Evolutionary conservation across 2,888 invertebrate genomes (phyloP), one percentile per base, ranked within the genome.

Genomic region (Acholoe squamosa): DNA sequence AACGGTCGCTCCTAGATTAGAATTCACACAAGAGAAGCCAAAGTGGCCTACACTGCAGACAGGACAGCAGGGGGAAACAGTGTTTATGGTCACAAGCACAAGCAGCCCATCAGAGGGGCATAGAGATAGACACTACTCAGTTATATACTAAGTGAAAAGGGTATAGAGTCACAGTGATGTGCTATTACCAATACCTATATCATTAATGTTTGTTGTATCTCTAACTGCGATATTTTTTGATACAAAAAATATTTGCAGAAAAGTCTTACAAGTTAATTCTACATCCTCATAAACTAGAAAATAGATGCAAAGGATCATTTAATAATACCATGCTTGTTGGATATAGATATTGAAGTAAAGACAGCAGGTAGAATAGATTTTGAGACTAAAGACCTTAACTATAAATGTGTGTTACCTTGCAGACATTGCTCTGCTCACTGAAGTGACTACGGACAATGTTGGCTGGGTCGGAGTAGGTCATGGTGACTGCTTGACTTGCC

Each of bases 371-470:
- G 5, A 43, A 43, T 16, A 28, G 14, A 25, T 0, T 76, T 28
- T 10, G 3, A 25, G n/a, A 28, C 31, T 28, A 31, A 31, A 43
- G 16, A 76, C 16, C 0, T n/a, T n/a, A n/a, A n/a, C n/a, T n/a
- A n/a, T 31, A 77, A n/a, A 34, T 51, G 76, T 33, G n/a, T 91
- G 92, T 92, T 92, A 95, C 98, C 97, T 97, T 95, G 93, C 96
- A 96, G 25, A 96, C 95, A 92, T 96, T 96, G 89, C 93, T 94
- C 89, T 95, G 95, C 91, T 95, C 95, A 19, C 51, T 90, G 25
- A 89, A 25, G 84, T 43, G 54, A 71, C 71, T 28, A 77, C 54
- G 56, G n/a, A 43, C n/a, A 25, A 61, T 61, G 56, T 28, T 34
- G 14, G 34, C 34, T 10, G 89, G 67, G 19, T 61, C 89, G 14